These are phyloP conservation scores for Prolemur simus DNA, from an alignment of 2,113 vertebrate genomes.

Conservation along the genomic window DNA sequence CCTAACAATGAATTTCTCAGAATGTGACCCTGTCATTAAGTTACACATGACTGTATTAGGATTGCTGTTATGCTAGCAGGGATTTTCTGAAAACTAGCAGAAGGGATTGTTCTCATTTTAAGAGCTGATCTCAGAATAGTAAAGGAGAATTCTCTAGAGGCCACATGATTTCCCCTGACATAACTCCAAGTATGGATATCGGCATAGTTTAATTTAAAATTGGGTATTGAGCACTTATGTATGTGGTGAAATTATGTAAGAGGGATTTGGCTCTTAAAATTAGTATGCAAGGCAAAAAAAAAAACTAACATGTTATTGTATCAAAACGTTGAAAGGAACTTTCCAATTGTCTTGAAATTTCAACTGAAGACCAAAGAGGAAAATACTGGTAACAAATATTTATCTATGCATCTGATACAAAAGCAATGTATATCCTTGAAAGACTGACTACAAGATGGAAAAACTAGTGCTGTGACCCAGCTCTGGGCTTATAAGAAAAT, in stretches of 20 bases:
- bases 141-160: background rate
- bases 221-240: background rate
- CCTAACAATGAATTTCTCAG: background rate
- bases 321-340: background rate
- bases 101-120: background rate
- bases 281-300: background rate
- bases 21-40: background rate
- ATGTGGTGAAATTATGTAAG: background rate
- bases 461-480: background rate
- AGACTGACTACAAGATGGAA: background rate
- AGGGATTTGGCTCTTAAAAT: slow-evolving; percentile 12
- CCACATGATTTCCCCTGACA: background rate
- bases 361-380: background rate
- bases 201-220: background rate
- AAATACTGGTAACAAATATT: background rate
- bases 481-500: background rate
- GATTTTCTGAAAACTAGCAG: background rate
- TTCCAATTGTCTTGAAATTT: background rate
- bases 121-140: background rate
- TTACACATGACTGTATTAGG: background rate
- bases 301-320: background rate
- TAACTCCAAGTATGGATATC: background rate
- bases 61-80: background rate
- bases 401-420: background rate
- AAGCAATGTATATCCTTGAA: background rate